Evolutionary conservation across 2,113 vertebrate species (phyloP).

Genomic region (Falco punctatus): DNA sequence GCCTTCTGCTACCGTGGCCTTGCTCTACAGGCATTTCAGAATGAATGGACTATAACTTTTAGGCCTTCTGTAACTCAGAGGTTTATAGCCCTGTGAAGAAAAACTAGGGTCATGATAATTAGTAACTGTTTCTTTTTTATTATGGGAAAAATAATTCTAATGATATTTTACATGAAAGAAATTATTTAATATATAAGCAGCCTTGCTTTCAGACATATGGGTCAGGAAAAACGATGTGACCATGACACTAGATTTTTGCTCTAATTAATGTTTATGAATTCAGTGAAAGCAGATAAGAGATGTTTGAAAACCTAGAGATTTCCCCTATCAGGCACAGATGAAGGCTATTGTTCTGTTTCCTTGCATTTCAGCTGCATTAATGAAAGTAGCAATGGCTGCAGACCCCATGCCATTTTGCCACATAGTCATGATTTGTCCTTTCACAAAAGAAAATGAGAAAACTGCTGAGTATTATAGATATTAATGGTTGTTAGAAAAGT

Average conservation of each 20-base stretch:
- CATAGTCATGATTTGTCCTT: conserved; percentile 61
- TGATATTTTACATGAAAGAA: background rate
- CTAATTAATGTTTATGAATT: conserved; percentile 46
- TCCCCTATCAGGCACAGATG: background rate
- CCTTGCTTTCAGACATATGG: background rate
- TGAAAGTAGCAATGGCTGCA: conserved; percentile 60
- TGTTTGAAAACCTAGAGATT: conserved; percentile 11
- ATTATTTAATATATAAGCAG: background rate
- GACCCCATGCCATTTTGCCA: conserved; percentile 49
- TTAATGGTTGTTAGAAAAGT: conserved; percentile 71
- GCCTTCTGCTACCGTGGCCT: too few relatives aligned
- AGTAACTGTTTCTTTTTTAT: background rate
- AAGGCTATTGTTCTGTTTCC: conserved; percentile 41
- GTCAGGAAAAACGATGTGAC: background rate
- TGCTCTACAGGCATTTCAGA: background rate
- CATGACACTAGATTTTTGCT: background rate
- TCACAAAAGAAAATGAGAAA: conserved; percentile 78
- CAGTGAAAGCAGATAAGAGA: background rate
- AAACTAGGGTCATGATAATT: background rate
- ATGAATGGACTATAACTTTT: background rate
- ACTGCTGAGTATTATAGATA: conserved; percentile 70
- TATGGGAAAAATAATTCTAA: background rate
- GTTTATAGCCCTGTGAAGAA: background rate
- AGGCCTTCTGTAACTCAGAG: background rate
- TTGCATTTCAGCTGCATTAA: conserved; percentile 44